A percentile compares a stretch with the other conserved stretches of the same genome.
phyloP scores from a whole-genome alignment of 2,888 invertebrate genomes.

The Orthosia gracilis region DNA sequence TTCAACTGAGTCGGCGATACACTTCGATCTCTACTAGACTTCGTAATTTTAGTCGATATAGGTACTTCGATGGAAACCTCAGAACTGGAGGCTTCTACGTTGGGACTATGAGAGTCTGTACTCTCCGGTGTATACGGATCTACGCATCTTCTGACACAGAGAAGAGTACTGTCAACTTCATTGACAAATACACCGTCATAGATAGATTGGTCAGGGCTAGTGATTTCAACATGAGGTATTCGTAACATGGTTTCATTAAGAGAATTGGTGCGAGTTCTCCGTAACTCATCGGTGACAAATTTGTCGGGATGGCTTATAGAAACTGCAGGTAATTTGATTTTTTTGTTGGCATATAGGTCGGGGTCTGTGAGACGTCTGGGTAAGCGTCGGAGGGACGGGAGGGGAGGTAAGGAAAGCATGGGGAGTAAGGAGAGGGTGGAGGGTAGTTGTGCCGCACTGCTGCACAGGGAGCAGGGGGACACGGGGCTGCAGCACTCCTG shows the following conservation, averaged over 20 bases:
- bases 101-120: slow-evolving; percentile 94
- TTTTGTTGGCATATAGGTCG: slow-evolving; percentile 73
- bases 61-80: slow-evolving; percentile 78
- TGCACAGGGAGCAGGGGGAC: slow-evolving; percentile 82
- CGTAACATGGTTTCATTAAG: slow-evolving; percentile 80
- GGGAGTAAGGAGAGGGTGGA: slow-evolving; percentile 64
- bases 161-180: slow-evolving; percentile 88
- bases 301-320: slow-evolving; percentile 68
- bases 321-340: slow-evolving; percentile 58
- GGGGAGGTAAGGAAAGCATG: neutral
- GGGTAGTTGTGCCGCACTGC: slow-evolving; percentile 69
- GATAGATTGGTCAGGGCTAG: slow-evolving; percentile 87
- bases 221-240: slow-evolving; percentile 88
- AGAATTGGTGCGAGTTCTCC: slow-evolving; percentile 80
- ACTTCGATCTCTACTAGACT: slow-evolving; percentile 81
- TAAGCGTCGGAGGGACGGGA: slow-evolving; percentile 40
- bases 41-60: slow-evolving; percentile 68
- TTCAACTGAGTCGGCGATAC: slow-evolving; percentile 93
- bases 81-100: slow-evolving; percentile 84
- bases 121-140: slow-evolving; percentile 97
- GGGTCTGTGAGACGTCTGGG: slow-evolving; percentile 79
- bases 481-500: slow-evolving; percentile 92
- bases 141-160: slow-evolving; percentile 84
- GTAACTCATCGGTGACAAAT: slow-evolving; percentile 70
- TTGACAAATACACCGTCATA: slow-evolving; percentile 88